Evolutionary conservation across 2,113 vertebrate genomes (phyloP).

Genomic region (Aplodontia rufa): DNA sequence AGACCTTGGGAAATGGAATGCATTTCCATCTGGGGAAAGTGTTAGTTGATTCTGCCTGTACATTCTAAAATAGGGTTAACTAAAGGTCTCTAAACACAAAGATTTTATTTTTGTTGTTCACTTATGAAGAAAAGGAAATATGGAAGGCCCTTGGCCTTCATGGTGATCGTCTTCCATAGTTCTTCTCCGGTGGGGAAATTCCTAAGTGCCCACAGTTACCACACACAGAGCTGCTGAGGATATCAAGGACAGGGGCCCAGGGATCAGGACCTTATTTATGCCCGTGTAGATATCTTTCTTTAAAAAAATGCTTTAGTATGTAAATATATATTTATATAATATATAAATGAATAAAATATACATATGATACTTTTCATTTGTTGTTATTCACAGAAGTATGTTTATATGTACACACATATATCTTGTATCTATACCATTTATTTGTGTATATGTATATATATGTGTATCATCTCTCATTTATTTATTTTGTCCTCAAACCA

Average conservation of each 20-base stretch:
- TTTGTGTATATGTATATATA: neutral
- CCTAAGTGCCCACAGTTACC: neutral
- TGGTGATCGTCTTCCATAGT: neutral
- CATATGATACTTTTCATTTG: constrained; percentile 17
- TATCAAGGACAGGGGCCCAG: neutral
- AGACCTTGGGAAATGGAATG: neutral
- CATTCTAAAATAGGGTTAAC: neutral
- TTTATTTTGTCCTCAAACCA: neutral
- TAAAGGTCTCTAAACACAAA: neutral
- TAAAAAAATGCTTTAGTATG: neutral
- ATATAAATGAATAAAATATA: no score
- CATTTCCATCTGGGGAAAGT: neutral
- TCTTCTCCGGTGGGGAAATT: neutral
- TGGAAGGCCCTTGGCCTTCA: neutral
- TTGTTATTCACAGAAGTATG: neutral
- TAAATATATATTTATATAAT: no score
- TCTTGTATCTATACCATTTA: neutral
- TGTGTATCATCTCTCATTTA: neutral
- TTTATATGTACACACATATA: neutral
- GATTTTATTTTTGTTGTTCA: neutral
- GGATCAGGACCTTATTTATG: neutral
- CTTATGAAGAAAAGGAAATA: neutral
- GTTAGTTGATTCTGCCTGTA: neutral
- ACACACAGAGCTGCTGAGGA: neutral
- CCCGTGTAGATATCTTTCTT: neutral